Evolutionary conservation across 2,888 invertebrate genomes (phyloP), one percentile per base, ranked within the genome.

Genomic region (Thyatira batis): DNA sequence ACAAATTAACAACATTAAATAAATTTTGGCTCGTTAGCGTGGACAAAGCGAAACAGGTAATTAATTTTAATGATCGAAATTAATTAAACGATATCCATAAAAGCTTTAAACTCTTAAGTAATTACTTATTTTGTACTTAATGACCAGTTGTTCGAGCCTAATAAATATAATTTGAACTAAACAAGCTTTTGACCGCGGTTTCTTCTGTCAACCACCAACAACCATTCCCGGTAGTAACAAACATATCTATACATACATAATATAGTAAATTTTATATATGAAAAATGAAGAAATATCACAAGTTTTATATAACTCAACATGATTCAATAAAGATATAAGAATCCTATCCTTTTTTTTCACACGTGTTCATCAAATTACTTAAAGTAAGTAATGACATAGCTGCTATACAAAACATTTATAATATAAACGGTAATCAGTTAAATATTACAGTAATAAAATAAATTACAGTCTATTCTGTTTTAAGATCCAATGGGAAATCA

Each of bases 71-170:
- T 27, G 57, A 49, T 49, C 48, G 25, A 53, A 50, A 57, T 51
- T 51, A 57, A 51, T 53, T 55, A 50, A 51, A 25, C 33, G 28
- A 43, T 45, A 52, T 27, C 49, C 49, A 49, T 52, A 55, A 52
- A 55, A 52, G 49, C 52, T 49, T 52, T 45, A 45, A 45, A 8
- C 13, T 45, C 10, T 10, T 21, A 6, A 39, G 25, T 21, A 45
- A 45, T 45, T 45, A 25, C 9, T 45, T 45, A 23, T 25, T 23
- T 13, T 25, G 23, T 23, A 23, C 23, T n/a, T 13, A 25, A 45
- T 13, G 13, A 13, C 23, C 13, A 10, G 23, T 9, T 45, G 25
- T 45, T 13, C 8, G 13, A 21, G 10, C 23, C 13, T 23, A 23
- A 45, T 13, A 21, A 45, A 45, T 23, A 23, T 8, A 6, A 23